Evolutionary conservation across 1,140 invertebrate species (phyloP), one percentile per base, ranked within the genome.

Genomic region (Elymnias hypermnestra): DNA sequence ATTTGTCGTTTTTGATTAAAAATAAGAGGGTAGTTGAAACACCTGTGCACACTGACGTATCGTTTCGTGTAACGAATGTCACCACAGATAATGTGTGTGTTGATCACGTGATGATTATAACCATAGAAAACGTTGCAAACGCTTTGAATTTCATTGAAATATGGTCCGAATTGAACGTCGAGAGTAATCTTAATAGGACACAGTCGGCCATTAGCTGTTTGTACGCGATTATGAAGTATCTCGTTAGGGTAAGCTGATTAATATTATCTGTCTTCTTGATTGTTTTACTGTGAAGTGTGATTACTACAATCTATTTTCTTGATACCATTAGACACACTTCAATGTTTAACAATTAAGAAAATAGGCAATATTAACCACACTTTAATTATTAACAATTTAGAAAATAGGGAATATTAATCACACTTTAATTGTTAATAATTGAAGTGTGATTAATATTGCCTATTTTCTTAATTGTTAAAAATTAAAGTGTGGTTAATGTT

Each of bases 1-100:
- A 87, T 58, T 57, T 84, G 6, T 81, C 79, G 4, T 87, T 86
- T 70, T 64, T 87, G 45, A 86, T 87, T 2, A 86, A 86, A 45
- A 81, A 85, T 48, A 82, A 76, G 38, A 77, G 62, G 29, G 57
- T 81, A 0, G 78, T 83, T 0, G 76, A 84, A 31, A 73, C 62
- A 22, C 78, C 70, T 0, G 61, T 73, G 0, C 58, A 70, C 3
- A 58, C 62, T 3, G 83, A 85, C n/a, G 75, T 83, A 3, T 83
- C 82, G 2, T 86, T 83, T 33, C 37, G 76, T 17, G 66, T 55
- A 1, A 69, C 67, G 0, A 61, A 57, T 4, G 43, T 63, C 4
- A 49, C 69, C 3, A 63, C 62, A 5, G 77, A 82, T 14, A 73
- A 76, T 23, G 58, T 84, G 0, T 58, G 72, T 0, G 67, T 85